Conservation (phyloP, 2,113 vertebrate genomes). For the Esox niger region DNA sequence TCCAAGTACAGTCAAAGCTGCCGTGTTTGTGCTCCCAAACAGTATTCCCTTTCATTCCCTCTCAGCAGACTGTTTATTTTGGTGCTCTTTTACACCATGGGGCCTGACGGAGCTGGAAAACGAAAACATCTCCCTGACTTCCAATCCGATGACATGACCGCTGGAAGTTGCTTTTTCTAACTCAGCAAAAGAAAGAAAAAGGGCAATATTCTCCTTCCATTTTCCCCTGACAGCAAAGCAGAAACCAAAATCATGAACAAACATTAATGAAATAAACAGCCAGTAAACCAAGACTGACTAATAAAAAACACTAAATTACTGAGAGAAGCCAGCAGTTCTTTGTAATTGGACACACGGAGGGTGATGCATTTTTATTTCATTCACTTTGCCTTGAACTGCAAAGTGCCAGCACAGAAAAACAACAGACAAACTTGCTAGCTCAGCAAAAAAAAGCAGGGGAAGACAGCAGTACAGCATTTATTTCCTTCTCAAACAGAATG, state of each 20-base stretch:
- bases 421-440: neutral
- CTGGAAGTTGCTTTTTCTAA: conserved; percentile 58
- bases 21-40: conserved; percentile 74
- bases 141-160: conserved; percentile 64
- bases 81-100: conserved; percentile 70
- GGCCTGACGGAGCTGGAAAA: conserved; percentile 68
- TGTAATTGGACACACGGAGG: neutral
- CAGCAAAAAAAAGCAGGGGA: conserved; percentile 20
- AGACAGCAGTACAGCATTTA: conserved; percentile 58
- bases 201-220: conserved; percentile 21
- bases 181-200: conserved; percentile 52
- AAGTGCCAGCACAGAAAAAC: neutral
- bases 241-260: neutral
- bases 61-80: conserved; percentile 74
- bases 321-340: neutral
- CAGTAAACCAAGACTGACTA: neutral
- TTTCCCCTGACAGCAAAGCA: conserved; percentile 21
- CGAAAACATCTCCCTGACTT: conserved; percentile 65
- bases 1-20: conserved; percentile 63
- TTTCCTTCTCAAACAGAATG: conserved; percentile 56
- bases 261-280: conserved; percentile 20
- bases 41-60: conserved; percentile 76
- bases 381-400: neutral
- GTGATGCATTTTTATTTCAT: neutral
- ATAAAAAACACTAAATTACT: neutral